A percentile compares a stretch with the other conserved stretches of the same genome.
Conservation (phyloP, 2,113 vertebrate genomes). For the Plecturocebus donacophilus region DNA sequence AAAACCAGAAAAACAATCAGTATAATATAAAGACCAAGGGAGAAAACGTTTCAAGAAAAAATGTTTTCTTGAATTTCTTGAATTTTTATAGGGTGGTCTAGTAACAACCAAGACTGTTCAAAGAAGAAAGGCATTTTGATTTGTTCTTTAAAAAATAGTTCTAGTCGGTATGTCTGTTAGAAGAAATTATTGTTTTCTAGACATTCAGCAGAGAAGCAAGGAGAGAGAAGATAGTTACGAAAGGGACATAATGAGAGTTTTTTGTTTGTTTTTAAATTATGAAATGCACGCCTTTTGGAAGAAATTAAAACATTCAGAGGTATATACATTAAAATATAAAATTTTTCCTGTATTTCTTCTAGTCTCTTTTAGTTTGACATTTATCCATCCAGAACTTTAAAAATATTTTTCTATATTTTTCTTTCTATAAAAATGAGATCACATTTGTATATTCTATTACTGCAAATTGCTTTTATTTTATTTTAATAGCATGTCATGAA, state of each 20-base stretch:
- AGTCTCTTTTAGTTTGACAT: not conserved
- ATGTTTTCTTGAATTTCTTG: no score
- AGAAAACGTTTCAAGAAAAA: not conserved
- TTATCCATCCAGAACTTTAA: slow-evolving; percentile 6
- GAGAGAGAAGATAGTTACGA: not conserved
- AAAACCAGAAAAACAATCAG: not conserved
- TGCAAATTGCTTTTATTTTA: not conserved
- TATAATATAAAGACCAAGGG: not conserved
- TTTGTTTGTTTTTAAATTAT: not conserved
- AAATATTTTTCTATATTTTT: not conserved
- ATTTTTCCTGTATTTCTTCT: not conserved
- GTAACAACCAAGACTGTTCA: not conserved
- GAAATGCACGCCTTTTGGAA: not conserved
- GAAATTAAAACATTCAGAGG: not conserved
- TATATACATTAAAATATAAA: slow-evolving; percentile 31
- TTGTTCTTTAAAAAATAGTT: not conserved
- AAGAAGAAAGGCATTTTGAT: not conserved
- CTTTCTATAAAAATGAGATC: slow-evolving; percentile 29
- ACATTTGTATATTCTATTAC: not conserved
- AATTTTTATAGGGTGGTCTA: not conserved
- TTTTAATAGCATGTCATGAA: not conserved
- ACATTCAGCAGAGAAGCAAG: not conserved
- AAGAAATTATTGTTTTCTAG: not conserved
- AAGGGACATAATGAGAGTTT: not conserved
- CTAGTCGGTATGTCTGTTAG: not conserved